Evolutionary conservation across 2,797 vertebrate genomes (phyloP), one percentile per base, ranked within the genome.

Genomic region (Streptopelia turtur): DNA sequence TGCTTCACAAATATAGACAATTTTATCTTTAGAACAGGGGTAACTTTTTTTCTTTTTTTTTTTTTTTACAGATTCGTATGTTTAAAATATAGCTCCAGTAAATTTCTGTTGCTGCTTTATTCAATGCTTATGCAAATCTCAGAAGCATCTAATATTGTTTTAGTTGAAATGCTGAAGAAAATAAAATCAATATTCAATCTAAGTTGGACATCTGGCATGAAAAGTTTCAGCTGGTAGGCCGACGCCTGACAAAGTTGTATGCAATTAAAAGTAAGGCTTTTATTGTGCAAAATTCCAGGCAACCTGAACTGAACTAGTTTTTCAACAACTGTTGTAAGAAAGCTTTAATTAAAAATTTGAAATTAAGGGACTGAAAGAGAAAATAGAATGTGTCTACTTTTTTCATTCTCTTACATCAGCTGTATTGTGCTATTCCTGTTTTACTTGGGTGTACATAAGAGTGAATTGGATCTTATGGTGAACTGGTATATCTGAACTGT

Each of bases 161-260:
- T 90, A 61, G 12, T 56, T 83, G 68, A 90, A 90, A 80, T 56
- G 43, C 39, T 57, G 77, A 87, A 91, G 72, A 79, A 78, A 85
- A 71, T 28, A 70, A 95, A 94, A 94, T 96, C 91, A 85, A 89
- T 94, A 93, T 92, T 87, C 74, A 90, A 84, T 94, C 70, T 74
- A 76, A 95, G 63, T 79, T 85, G 94, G 88, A 89, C 53, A 94
- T 53, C 35, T 53, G 60, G 18, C 5, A 5, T 92, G 83, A 95
- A 96, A 96, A 94, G 95, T 82, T 89, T 91, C 55, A 43, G 10
- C 52, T 69, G 59, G 31, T 74, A 92, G 16, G 33, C 41, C 68
- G 52, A 72, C 79, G 60, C 35, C 47, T 43, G 30, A 25, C 17
- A 53, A 94, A 74, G 52, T 56, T 77, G 13, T 23, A 47, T 27